Evolutionary conservation across 2,113 vertebrate genomes (phyloP), one percentile per base, ranked within the genome.

Genomic region (Lipophrys pholis): DNA sequence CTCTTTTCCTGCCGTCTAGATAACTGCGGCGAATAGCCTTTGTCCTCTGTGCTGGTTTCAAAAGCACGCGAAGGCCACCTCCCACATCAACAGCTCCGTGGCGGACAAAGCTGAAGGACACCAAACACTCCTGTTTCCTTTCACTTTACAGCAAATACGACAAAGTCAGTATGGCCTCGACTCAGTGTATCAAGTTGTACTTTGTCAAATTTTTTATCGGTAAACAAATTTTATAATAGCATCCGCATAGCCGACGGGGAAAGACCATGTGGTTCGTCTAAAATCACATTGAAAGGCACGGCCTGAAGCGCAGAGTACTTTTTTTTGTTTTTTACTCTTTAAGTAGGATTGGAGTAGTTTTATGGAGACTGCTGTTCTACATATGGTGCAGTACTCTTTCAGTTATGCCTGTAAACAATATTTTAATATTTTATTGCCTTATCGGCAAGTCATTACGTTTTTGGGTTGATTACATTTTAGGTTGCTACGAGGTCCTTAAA

Each of bases 31-130:
- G 59, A 87, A 86, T 78, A 73, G 75, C 17, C 70, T 70, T 88
- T 86, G 73, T 86, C 15, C 57, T 72, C 38, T 68, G 14, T 38
- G 45, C 55, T 66, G 61, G 58, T 80, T 89, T 87, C 54, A 83
- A 69, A 74, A 41, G 71, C 57, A 54, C 59, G 48, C 12, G 67
- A 85, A 89, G 85, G 81, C 58, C 58, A 11, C 75, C 78, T 74
- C 88, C 81, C 73, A 89, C 89, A 73, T 17, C 0, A 8, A 73
- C 48, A 72, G 72, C 42, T 42, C 38, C 54, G 11, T 43, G 6
- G 39, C 17, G 36, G 69, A 77, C 60, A 76, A 73, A 65, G 59
- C 41, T 42, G 56, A 69, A 83, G 74, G 69, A 79, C 62, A 50
- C 43, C 1, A 12, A 42, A 71, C 68, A 42, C 65, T 61, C 35